Conservation (phyloP, 2,888 invertebrate genomes). For the Tetranychus truncatus region DNA sequence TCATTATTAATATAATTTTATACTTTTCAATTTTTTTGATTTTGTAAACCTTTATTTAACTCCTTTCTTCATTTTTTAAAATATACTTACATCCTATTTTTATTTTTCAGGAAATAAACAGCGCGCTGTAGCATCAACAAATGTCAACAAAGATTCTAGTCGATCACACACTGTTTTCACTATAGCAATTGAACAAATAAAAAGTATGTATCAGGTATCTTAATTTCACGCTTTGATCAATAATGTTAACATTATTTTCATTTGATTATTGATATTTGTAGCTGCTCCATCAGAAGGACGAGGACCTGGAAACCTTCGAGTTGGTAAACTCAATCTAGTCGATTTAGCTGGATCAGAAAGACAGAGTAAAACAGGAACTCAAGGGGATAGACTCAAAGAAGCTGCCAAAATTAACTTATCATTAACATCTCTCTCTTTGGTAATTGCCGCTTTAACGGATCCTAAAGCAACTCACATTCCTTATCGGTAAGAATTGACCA, state of each 20-base stretch:
- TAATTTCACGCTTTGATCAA: neutral
- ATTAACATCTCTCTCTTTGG: conserved; percentile 87
- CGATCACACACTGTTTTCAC: conserved; percentile 96
- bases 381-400: conserved; percentile 76
- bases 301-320: conserved; percentile 43
- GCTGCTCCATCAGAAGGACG: conserved; percentile 6
- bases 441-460: conserved; percentile 92
- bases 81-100: neutral
- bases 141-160: conserved; percentile 92
- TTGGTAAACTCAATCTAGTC: conserved; percentile 91
- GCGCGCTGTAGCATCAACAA: conserved; percentile 68
- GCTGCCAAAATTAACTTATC: conserved; percentile 96
- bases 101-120: conserved; percentile 16
- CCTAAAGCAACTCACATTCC: conserved; percentile 93
- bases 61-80: neutral
- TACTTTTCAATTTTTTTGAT: neutral
- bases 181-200: conserved; percentile 82
- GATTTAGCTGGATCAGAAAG: conserved; percentile 95
- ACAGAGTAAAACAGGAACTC: conserved; percentile 87
- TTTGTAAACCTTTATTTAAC: neutral
- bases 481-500: conserved; percentile 44
- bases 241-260: neutral
- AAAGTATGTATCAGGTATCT: conserved; percentile 33
- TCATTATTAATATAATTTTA: neutral
- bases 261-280: neutral